Evolutionary conservation across 64 coral and sea anemone genomes (phyloP).

Genomic region (Cladopsammia gracilis): DNA sequence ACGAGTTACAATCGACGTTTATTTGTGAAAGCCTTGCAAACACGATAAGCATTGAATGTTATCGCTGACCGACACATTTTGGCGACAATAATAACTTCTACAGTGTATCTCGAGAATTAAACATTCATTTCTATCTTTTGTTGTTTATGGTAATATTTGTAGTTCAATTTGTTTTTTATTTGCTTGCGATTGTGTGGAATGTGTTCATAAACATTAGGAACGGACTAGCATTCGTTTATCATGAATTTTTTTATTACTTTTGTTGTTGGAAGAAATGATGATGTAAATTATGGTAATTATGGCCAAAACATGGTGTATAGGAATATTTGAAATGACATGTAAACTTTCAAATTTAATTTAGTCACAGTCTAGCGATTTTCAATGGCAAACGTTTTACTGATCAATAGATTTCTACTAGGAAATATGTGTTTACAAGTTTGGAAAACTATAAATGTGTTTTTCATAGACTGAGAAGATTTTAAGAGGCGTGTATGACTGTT

Average conservation of each 20-base stretch:
- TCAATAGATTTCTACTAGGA: too few species aligned
- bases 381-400: too few species aligned
- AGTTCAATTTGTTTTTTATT: background rate
- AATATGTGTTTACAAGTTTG: too few species aligned
- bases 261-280: too few species aligned
- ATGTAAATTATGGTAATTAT: too few species aligned
- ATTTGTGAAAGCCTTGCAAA: background rate
- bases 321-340: too few species aligned
- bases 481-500: too few species aligned
- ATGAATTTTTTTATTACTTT: background rate
- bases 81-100: background rate
- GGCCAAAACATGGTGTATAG: too few species aligned
- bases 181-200: background rate
- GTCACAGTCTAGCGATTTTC: too few species aligned
- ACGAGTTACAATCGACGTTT: background rate
- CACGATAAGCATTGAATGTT: constrained; percentile 14
- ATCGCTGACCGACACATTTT: background rate
- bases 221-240: background rate
- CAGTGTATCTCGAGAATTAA: background rate
- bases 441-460: too few species aligned
- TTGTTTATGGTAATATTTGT: constrained; percentile 21
- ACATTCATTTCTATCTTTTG: background rate
- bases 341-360: too few species aligned
- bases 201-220: background rate
- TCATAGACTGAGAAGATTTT: too few species aligned